phyloP scores from a whole-genome alignment of 2,888 invertebrate species.

The Cryptocheilus praepositus region DNA sequence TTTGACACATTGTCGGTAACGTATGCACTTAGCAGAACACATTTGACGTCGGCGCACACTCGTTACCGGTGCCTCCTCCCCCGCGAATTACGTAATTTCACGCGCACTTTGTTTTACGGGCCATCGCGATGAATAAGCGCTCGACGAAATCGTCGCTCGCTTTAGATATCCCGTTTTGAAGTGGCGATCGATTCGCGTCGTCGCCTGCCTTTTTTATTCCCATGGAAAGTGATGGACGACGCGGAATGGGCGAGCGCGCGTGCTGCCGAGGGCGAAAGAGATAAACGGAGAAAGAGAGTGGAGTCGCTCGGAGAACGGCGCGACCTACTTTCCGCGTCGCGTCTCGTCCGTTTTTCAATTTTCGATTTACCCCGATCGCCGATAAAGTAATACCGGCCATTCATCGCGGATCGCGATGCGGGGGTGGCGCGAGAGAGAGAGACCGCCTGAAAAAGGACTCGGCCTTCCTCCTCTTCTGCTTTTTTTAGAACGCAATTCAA shows the following conservation, averaged over 20 bases:
- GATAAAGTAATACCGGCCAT: constrained; percentile 55
- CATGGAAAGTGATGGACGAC: constrained; percentile 23
- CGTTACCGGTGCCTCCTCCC: too few species aligned
- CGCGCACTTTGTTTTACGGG: too few species aligned
- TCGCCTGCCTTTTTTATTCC: constrained; percentile 5
- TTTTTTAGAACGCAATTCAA: too few species aligned
- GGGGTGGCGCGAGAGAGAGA: background rate
- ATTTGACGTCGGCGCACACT: too few species aligned
- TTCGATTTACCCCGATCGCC: constrained; percentile 46
- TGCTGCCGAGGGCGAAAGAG: constrained; percentile 18
- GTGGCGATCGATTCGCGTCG: constrained; percentile 33
- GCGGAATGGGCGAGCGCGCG: constrained; percentile 11
- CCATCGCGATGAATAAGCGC: too few species aligned
- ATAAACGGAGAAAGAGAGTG: constrained; percentile 23
- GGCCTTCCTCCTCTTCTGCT: too few species aligned
- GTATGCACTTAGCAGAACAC: too few species aligned
- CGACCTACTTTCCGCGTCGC: constrained; percentile 48
- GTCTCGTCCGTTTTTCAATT: constrained; percentile 52
- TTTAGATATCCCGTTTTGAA: constrained; percentile 18
- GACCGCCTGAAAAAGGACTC: background rate
- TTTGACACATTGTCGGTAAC: too few species aligned
- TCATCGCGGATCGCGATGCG: constrained; percentile 35
- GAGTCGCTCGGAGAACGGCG: constrained; percentile 17
- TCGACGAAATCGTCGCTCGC: too few species aligned
- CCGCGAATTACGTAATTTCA: too few species aligned